Conservation (phyloP, 2,888 invertebrate species). For the Drosophila sordidula region DNA sequence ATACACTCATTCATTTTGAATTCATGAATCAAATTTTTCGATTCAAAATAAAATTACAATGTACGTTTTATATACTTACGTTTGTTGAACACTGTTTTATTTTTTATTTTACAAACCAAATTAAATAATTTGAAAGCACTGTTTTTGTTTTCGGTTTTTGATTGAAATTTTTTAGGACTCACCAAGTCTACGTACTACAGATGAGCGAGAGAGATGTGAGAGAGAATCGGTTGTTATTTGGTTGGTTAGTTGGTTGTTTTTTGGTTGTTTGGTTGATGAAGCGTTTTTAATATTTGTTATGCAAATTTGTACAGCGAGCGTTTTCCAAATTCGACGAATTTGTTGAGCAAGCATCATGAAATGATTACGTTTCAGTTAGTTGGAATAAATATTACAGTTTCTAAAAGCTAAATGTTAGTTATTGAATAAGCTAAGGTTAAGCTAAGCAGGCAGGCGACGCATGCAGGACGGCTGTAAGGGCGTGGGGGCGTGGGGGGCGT, state of each 20-base stretch:
- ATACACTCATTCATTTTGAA: not conserved
- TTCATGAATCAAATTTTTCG: slow-evolving; percentile 11
- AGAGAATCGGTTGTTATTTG: slow-evolving; percentile 65
- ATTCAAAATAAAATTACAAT: no score
- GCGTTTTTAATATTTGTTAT: slow-evolving; percentile 56
- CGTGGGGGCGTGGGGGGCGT: not conserved
- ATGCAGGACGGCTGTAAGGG: slow-evolving; percentile 6
- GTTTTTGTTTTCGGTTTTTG: slow-evolving; percentile 12
- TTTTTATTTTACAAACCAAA: slow-evolving; percentile 6
- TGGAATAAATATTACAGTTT: slow-evolving; percentile 8
- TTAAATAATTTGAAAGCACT: slow-evolving; percentile 12
- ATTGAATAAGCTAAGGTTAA: slow-evolving; percentile 29
- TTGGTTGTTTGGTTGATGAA: slow-evolving; percentile 56
- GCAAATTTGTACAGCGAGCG: slow-evolving; percentile 74
- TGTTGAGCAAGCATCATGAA: slow-evolving; percentile 77
- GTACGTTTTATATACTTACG: not conserved
- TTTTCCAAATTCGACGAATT: slow-evolving; percentile 76
- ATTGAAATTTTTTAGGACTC: slow-evolving; percentile 53
- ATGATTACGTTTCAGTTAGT: slow-evolving; percentile 63
- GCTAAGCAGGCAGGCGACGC: slow-evolving; percentile 45
- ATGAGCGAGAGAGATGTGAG: slow-evolving; percentile 61
- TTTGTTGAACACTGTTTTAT: not conserved
- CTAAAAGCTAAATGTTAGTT: slow-evolving; percentile 1
- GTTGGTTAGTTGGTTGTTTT: slow-evolving; percentile 37
- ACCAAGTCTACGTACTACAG: slow-evolving; percentile 80